These are phyloP conservation scores for Heteractis magnifica DNA, from an alignment of 92 coral and sea anemone genomes.

Conservation along the genomic window DNA sequence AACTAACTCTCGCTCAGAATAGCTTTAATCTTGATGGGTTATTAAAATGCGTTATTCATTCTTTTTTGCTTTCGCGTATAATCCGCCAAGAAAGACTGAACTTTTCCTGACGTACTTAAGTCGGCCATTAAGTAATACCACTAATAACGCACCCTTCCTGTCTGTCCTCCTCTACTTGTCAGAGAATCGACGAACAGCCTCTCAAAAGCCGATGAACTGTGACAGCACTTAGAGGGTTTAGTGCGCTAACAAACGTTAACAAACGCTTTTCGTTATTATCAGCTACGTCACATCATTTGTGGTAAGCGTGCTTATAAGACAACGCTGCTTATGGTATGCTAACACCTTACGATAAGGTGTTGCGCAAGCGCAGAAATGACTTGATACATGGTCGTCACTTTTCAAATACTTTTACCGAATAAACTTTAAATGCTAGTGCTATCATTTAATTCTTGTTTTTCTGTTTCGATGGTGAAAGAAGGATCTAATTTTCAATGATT, in stretches of 20 bases:
- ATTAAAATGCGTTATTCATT: background rate
- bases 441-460: too few species aligned
- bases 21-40: background rate
- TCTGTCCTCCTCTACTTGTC: slow-evolving; percentile 25
- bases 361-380: slow-evolving; percentile 19
- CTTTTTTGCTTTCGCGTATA: background rate
- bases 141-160: slow-evolving; percentile 30
- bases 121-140: slow-evolving; percentile 24
- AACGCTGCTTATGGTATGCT: background rate
- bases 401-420: background rate
- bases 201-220: slow-evolving; percentile 38
- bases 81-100: background rate
- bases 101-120: slow-evolving; percentile 1
- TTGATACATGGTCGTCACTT: background rate
- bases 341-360: background rate
- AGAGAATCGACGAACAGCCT: slow-evolving; percentile 25
- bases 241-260: slow-evolving; percentile 34
- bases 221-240: slow-evolving; percentile 34
- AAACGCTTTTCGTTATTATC: slow-evolving; percentile 30
- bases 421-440: background rate
- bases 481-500: too few species aligned
- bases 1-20: background rate
- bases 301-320: slow-evolving; percentile 6
- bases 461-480: too few species aligned
- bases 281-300: slow-evolving; percentile 16